Evolutionary conservation across 1,140 invertebrate species (phyloP).

Genomic region (Cydia splendana): DNA sequence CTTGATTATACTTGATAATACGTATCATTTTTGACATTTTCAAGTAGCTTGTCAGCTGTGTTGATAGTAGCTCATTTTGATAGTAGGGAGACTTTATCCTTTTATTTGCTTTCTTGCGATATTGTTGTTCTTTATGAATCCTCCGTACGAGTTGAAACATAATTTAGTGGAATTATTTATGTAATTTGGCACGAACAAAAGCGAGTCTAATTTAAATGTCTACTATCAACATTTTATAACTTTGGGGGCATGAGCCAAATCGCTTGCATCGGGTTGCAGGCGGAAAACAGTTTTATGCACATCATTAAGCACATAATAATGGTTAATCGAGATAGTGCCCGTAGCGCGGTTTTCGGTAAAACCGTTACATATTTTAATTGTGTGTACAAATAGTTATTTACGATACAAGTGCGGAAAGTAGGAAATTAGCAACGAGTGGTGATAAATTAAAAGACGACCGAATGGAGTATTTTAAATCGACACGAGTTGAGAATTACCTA

Average conservation of each 20-base stretch:
- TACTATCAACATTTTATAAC: constrained; percentile 19
- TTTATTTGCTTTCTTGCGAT: background rate
- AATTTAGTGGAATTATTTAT: background rate
- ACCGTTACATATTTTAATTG: too few species aligned
- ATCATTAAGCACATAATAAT: constrained; percentile 1
- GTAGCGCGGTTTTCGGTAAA: too few species aligned
- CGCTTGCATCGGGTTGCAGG: background rate
- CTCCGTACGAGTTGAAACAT: background rate
- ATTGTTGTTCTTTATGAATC: background rate
- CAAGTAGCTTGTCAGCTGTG: constrained; percentile 15
- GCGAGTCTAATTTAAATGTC: constrained; percentile 23
- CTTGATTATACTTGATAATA: background rate
- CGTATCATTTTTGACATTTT: constrained; percentile 32
- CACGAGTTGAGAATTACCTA: too few species aligned
- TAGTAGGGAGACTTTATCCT: background rate
- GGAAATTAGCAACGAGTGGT: too few species aligned
- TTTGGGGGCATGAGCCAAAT: constrained; percentile 12
- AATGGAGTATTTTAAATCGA: too few species aligned
- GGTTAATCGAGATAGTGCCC: background rate
- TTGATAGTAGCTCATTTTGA: background rate
- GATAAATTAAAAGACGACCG: too few species aligned
- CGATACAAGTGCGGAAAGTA: too few species aligned
- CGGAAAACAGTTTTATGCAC: background rate
- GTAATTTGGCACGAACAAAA: constrained; percentile 24
- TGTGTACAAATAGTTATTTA: too few species aligned